A percentile compares a stretch with the other conserved stretches of the same genome.
Evolutionary conservation across 2,888 invertebrate genomes (phyloP).

Genomic region (Drosophila affinis): DNA sequence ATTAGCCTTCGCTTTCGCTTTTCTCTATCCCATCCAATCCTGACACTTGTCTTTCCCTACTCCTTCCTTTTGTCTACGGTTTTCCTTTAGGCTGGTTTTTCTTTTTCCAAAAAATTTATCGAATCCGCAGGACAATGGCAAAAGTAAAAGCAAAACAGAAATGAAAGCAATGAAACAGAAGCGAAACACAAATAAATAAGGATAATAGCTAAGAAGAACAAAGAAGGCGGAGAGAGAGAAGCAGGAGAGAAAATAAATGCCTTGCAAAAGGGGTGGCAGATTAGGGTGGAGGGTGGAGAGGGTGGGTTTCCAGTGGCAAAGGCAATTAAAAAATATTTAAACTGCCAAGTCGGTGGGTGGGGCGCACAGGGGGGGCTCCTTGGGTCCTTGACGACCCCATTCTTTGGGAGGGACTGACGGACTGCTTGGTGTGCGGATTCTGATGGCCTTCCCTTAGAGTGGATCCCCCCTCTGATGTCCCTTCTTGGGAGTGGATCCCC

Average conservation of each 20-base stretch:
- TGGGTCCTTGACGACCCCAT: background rate
- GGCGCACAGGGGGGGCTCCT: background rate
- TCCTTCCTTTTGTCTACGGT: conserved; percentile 8
- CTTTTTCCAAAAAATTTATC: conserved; percentile 56
- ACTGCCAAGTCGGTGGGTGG: conserved; percentile 56
- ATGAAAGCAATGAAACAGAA: conserved; percentile 59
- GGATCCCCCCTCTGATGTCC: no score
- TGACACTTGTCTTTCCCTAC: background rate
- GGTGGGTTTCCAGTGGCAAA: conserved; percentile 47
- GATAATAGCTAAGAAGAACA: conserved; percentile 61
- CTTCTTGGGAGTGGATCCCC: no score
- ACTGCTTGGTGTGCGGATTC: conserved; percentile 20
- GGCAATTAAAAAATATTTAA: conserved; percentile 83
- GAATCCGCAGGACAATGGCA: conserved; percentile 38
- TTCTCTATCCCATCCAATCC: background rate
- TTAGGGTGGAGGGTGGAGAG: conserved; percentile 5
- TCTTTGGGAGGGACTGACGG: conserved; percentile 26
- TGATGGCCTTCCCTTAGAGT: background rate
- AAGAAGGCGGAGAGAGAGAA: background rate
- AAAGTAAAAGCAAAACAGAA: conserved; percentile 7
- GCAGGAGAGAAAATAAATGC: conserved; percentile 15
- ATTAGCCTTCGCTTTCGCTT: background rate
- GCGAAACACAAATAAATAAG: conserved; percentile 78
- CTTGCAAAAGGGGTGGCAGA: conserved; percentile 21
- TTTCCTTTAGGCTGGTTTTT: conserved; percentile 18